phyloP scores from a whole-genome alignment of 2,797 vertebrate genomes.

The Lacerta bilineata region DNA sequence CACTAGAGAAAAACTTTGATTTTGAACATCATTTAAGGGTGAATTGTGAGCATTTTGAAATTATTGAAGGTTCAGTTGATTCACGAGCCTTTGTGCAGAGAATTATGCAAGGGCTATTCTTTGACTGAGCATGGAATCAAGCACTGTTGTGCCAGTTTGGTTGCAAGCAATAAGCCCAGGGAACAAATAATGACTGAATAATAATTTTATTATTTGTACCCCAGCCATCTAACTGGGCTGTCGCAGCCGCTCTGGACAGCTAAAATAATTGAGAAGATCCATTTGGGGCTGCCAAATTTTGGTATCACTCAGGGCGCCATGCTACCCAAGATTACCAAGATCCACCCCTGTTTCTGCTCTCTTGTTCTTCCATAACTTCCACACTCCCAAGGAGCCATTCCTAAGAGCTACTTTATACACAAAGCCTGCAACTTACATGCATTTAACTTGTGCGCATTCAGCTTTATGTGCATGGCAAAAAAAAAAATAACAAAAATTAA shows the following conservation, averaged over 20 bases:
- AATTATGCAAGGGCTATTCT: constrained; percentile 8
- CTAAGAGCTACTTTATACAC: constrained; percentile 5
- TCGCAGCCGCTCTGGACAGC: no score
- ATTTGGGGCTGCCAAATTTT: no score
- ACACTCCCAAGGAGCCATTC: neutral
- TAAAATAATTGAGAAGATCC: no score
- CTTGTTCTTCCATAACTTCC: constrained; percentile 23
- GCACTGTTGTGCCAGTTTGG: constrained; percentile 36
- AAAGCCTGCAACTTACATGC: neutral
- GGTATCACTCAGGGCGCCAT: no score
- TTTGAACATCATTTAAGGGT: neutral
- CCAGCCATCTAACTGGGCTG: no score
- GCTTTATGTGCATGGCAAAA: no score
- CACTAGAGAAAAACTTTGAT: neutral
- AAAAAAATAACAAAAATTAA: no score
- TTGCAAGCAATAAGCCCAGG: constrained; percentile 19
- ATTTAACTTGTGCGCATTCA: no score
- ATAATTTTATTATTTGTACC: no score
- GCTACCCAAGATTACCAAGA: no score
- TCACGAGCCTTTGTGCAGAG: constrained; percentile 1
- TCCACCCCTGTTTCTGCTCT: constrained; percentile 44
- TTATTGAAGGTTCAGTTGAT: neutral
- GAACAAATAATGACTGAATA: no score
- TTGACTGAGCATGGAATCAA: constrained; percentile 3
- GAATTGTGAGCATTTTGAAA: neutral